Base-by-base conservation (phyloP, 2,113 vertebrate species). In the Ictalurus punctatus region DNA sequence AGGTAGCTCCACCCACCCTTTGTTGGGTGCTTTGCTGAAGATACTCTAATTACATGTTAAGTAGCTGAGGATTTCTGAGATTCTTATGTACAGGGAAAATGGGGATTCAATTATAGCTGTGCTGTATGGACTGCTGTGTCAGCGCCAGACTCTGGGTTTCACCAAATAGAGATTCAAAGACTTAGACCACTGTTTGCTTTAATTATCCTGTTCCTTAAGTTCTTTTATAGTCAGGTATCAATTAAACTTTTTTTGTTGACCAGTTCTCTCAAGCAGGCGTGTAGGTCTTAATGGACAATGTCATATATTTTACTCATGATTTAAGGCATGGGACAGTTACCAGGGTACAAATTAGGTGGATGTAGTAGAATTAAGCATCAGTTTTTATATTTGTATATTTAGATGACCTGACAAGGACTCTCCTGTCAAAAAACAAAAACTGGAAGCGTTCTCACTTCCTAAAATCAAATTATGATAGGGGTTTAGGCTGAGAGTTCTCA, bases 11-110 rank as follows among this genome's bases (percentile, higher is more conserved):
- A 87, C 92, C 93, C 90, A 91, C 88, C 92, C 91, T 91, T 92
- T 88, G 67, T 81, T 92, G 86, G 90, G 87, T 87, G 44, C 84
- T 67, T 80, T 63, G 12, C 91, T 94, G 90, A 94, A 95, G 94
- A 95, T 94, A 94, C 92, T 94, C 93, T 95, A 96, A 96, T 96
- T 95, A 95, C 91, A 94, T 85, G 93, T 94, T 95, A 93, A 94
- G 93, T 80, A 90, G 90, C 90, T 94, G 90, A 92, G 94, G 93
- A 93, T 95, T 92, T 93, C 88, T 84, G 74, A 91, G 91, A 89
- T 94, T 95, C 92, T 94, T 92, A 92, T 94, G 91, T 94, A 93
- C 91, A 93, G 89, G 93, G 61, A 71, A 73, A 88, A 87, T 93
- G 27, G 93, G 93, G 92, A 92, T 91, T 91, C 94, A 94, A 95